A percentile compares a stretch with the other conserved stretches of the same genome.
These are phyloP conservation scores for Phocides pigmalion DNA, from an alignment of 1,140 invertebrate genomes.

Conservation along the genomic window DNA sequence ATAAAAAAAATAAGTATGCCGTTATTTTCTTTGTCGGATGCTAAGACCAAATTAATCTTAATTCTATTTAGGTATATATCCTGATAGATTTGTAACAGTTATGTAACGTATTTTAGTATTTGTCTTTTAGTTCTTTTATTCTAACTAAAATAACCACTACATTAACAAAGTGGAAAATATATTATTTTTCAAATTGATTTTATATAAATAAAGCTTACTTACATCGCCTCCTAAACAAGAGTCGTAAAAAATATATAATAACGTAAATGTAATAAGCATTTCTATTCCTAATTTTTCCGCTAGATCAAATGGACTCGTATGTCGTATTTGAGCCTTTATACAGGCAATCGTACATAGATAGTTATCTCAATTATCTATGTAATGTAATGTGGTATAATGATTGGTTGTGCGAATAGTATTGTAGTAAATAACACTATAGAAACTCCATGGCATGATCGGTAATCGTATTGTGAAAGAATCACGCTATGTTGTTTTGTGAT, in stretches of 20 bases:
- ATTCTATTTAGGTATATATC: too few relatives aligned
- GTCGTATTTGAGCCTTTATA: slow-evolving; percentile 50
- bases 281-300: background rate
- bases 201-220: slow-evolving; percentile 4
- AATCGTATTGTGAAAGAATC: background rate
- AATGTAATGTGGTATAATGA: slow-evolving; percentile 30
- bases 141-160: too few relatives aligned
- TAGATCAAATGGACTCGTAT: slow-evolving; percentile 3
- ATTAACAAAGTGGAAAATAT: too few relatives aligned
- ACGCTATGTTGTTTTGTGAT: slow-evolving; percentile 19
- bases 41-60: too few relatives aligned
- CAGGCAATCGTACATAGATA: slow-evolving; percentile 45
- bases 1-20: too few relatives aligned
- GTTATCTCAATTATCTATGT: slow-evolving; percentile 41
- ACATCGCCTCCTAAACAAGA: slow-evolving; percentile 14
- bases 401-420: background rate
- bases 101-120: too few relatives aligned
- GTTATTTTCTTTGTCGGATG: too few relatives aligned
- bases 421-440: slow-evolving; percentile 3
- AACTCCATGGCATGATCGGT: slow-evolving; percentile 28
- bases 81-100: too few relatives aligned
- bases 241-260: background rate
- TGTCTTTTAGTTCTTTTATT: too few relatives aligned
- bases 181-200: too few relatives aligned
- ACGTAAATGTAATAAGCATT: slow-evolving; percentile 5